Percentiles rank a stretch among this genome's conserved stretches.
These are phyloP conservation scores for Garrulus glandarius DNA, from an alignment of 2,797 vertebrate genomes.

Conservation along the genomic window DNA sequence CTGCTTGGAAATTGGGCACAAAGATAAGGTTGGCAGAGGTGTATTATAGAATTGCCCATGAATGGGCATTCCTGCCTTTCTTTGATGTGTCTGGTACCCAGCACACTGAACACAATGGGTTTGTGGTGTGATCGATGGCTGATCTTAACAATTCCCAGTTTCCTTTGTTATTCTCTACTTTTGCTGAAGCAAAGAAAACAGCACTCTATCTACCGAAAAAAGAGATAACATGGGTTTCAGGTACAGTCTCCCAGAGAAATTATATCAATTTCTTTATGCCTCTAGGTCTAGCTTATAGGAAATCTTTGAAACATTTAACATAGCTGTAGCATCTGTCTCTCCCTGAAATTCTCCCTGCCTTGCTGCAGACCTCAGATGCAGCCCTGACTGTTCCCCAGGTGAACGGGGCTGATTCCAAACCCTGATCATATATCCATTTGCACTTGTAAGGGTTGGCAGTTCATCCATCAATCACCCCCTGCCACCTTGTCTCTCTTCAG, in stretches of 20 bases:
- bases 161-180: neutral
- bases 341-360: neutral
- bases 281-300: neutral
- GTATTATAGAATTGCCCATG: neutral
- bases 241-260: neutral
- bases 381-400: neutral
- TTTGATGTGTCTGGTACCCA: neutral
- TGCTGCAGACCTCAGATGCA: neutral
- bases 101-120: neutral
- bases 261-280: neutral
- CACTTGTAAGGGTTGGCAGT: constrained; percentile 23
- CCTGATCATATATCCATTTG: constrained; percentile 20
- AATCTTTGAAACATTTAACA: neutral
- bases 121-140: neutral
- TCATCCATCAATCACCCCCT: neutral
- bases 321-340: neutral
- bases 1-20: neutral
- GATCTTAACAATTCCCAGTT: neutral
- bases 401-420: neutral
- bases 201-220: neutral
- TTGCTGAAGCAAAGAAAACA: neutral
- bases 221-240: neutral
- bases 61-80: neutral
- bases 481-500: constrained; percentile 5
- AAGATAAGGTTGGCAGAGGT: neutral